These are phyloP conservation scores for Smutsia gigantea DNA, from an alignment of 2,797 vertebrate genomes.

Conservation along the genomic window DNA sequence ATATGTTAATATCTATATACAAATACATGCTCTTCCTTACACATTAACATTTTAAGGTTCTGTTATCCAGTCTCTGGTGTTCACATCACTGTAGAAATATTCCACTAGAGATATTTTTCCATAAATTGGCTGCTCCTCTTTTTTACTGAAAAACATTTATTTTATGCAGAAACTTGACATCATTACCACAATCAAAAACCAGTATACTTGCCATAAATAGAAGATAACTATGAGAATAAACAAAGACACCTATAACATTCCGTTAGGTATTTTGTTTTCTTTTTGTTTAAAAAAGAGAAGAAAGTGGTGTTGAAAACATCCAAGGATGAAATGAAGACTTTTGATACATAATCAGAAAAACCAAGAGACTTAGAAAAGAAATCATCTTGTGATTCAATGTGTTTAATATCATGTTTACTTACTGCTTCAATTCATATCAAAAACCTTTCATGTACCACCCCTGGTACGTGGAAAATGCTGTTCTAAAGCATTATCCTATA, in stretches of 20 bases:
- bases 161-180: slow-evolving; percentile 5
- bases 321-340: not conserved
- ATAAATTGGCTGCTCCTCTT: not conserved
- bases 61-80: not conserved
- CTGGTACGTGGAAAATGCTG: not conserved
- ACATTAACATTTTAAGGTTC: slow-evolving; percentile 13
- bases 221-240: not conserved
- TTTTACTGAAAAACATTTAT: not conserved
- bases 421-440: not conserved
- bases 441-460: not conserved
- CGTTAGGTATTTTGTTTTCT: slow-evolving; percentile 25
- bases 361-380: not conserved
- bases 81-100: not conserved
- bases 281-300: slow-evolving; percentile 24
- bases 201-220: not conserved
- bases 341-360: slow-evolving; percentile 5
- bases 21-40: not conserved
- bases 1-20: not conserved
- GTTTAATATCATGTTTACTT: slow-evolving; percentile 1
- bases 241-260: not conserved
- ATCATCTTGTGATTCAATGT: not conserved
- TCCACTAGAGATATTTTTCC: not conserved
- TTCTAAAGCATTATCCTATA: not conserved
- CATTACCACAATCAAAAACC: not conserved
- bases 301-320: not conserved